Evolutionary conservation across 2,888 invertebrate genomes (phyloP).

Genomic region (Hirtodrosophila cameraria): DNA sequence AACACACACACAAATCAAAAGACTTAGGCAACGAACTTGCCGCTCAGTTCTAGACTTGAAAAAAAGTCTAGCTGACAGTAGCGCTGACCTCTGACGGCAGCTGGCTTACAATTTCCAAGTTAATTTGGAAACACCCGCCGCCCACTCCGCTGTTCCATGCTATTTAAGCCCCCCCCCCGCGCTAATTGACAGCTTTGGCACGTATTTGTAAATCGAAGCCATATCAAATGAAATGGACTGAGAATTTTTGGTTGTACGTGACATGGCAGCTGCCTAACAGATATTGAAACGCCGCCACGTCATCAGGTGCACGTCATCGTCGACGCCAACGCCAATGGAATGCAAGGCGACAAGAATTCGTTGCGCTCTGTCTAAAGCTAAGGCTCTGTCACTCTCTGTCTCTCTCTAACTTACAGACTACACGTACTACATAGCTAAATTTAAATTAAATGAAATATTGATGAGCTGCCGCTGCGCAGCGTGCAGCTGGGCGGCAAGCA

Average conservation of each 20-base stretch:
- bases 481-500: background rate
- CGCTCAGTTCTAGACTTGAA: constrained; percentile 22
- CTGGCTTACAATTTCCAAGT: background rate
- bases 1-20: constrained; percentile 53
- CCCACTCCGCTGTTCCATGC: background rate
- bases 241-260: constrained; percentile 49
- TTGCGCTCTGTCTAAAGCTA: constrained; percentile 51
- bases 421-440: constrained; percentile 63
- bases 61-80: constrained; percentile 14
- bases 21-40: constrained; percentile 74
- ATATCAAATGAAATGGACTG: constrained; percentile 33
- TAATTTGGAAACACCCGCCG: constrained; percentile 7
- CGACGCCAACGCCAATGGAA: constrained; percentile 70
- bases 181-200: constrained; percentile 55
- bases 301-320: constrained; percentile 64
- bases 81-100: constrained; percentile 41
- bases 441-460: constrained; percentile 80
- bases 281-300: constrained; percentile 25
- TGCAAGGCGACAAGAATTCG: constrained; percentile 77
- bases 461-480: constrained; percentile 52
- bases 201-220: constrained; percentile 48
- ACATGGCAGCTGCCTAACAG: constrained; percentile 11
- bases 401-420: background rate
- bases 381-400: constrained; percentile 3
- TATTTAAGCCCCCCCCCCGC: background rate